These are phyloP conservation scores for Hippocampus guttulatus DNA, from an alignment of 2,113 vertebrate genomes.

Conservation along the genomic window DNA sequence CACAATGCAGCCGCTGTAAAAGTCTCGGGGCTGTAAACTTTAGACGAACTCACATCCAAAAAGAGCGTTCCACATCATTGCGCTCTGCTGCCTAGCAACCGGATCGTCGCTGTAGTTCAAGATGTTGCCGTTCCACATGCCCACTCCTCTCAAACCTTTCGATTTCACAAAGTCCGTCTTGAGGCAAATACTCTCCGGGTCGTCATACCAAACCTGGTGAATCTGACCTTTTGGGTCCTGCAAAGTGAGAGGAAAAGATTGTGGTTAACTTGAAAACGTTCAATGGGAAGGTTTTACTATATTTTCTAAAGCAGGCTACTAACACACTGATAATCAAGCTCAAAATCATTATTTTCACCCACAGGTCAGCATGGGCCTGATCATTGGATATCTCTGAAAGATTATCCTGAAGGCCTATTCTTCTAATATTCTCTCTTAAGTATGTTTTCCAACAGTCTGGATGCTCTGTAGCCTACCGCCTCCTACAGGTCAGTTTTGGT, in stretches of 20 bases:
- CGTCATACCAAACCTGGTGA: conserved; percentile 94
- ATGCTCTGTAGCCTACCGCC: neutral
- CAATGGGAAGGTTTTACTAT: neutral
- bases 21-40: conserved; percentile 11
- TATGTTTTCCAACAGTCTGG: neutral
- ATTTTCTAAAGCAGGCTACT: neutral
- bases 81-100: conserved; percentile 75
- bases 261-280: neutral
- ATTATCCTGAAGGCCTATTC: too few species aligned
- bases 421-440: too few species aligned
- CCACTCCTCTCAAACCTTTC: conserved; percentile 81
- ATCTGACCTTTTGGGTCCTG: conserved; percentile 76
- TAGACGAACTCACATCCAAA: conserved; percentile 50
- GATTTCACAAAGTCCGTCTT: conserved; percentile 75
- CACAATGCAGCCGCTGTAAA: conserved; percentile 21
- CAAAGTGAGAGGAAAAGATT: neutral
- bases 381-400: too few species aligned
- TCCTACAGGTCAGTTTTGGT: neutral
- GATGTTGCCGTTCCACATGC: conserved; percentile 91
- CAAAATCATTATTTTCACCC: too few species aligned
- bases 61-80: conserved; percentile 87
- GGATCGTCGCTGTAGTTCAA: conserved; percentile 80
- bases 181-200: conserved; percentile 82
- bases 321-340: too few species aligned
- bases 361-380: too few species aligned